Conservation (phyloP, 2,797 vertebrate species). For the Tamandua tetradactyla region DNA sequence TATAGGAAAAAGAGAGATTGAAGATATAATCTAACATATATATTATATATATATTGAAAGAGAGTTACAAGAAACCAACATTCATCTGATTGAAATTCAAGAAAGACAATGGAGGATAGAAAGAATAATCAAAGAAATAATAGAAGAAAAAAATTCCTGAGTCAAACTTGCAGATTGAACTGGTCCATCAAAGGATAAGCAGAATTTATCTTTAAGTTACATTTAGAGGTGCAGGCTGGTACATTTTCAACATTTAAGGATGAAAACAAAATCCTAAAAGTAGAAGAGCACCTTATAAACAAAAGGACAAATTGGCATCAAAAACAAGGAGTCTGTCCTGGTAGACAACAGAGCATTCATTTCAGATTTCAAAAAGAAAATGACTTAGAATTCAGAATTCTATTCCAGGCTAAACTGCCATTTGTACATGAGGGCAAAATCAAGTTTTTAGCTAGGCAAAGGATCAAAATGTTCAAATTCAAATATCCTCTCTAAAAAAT, state of each 20-base stretch:
- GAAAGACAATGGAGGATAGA: background rate
- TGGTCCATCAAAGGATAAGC: background rate
- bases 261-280: background rate
- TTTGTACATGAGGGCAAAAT: background rate
- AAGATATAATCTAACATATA: background rate
- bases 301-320: background rate
- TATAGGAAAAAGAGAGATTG: background rate
- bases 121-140: background rate
- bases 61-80: background rate
- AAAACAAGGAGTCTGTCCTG: background rate
- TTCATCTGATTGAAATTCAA: background rate
- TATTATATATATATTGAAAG: background rate
- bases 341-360: background rate
- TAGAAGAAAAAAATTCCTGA: background rate
- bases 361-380: conserved; percentile 5
- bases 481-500: conserved; percentile 10
- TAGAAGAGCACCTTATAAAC: background rate
- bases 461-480: background rate
- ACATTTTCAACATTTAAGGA: background rate
- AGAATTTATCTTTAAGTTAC: conserved; percentile 8
- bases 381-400: background rate
- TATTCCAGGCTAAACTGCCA: background rate
- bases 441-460: conserved; percentile 2
- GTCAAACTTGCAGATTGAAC: background rate
- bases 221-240: background rate